Evolutionary conservation across 1,140 invertebrate genomes (phyloP), one percentile per base, ranked within the genome.

Genomic region (Medauroidea extradentata): DNA sequence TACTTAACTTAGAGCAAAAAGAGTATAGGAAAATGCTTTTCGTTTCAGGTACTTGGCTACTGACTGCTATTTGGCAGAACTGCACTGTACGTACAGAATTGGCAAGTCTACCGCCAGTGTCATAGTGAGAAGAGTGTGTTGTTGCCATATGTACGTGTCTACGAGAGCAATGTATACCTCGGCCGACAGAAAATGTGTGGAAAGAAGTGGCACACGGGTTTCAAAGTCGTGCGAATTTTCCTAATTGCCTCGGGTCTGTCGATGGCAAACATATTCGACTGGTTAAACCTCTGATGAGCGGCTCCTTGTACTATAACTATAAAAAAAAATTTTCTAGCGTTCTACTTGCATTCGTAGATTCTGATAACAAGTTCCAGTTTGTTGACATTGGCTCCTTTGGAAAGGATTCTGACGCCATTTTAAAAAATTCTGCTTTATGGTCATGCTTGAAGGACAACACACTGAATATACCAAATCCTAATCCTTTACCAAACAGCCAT

Each of bases 341-440:
- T 53, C 60, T 73, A 42, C 64, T 75, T 23, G 76, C 71, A 46
- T 56, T 73, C 9, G 66, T 59, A 43, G 73, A 78, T 62, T 65
- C 68, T 29, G 53, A 75, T 60, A 73, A 73, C 52, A 67, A 63
- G 59, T 78, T 76, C 64, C 64, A 64, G 44, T 69, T 67, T 34
- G 60, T 75, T 18, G 73, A 76, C 61, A 61, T 78, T 51, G 73
- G 74, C 19, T 61, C 65, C 23, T 67, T 68, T 60, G 74, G 72
- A 54, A 67, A 64, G 42, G 21, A 67, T 49, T 60, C 63, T 51
- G 69, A 69, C 55, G 57, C 62, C 24, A 61, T 65, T 25, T 72
- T 69, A 42, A 23, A 62, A 34, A 8, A 62, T 18, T 59, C 60
- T 11, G 50, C 38, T 49, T 49, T 64, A 16, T 62, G 23, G 16